phyloP scores from a whole-genome alignment of 2,888 invertebrate species.

The Tetragonisca angustula region DNA sequence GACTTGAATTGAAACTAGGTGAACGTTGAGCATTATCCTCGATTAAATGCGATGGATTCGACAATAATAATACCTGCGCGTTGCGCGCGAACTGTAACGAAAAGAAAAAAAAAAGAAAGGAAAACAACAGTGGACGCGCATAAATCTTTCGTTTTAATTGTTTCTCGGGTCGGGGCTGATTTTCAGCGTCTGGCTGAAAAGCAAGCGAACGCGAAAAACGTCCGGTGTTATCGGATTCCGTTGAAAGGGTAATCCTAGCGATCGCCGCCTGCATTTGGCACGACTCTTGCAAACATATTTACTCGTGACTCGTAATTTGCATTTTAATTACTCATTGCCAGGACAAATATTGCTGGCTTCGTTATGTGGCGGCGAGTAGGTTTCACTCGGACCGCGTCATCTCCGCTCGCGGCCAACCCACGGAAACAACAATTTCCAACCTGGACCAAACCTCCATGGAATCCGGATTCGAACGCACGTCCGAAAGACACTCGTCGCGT shows the following conservation, averaged over 20 bases:
- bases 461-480: background rate
- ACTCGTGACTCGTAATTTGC: conserved; percentile 75
- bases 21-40: background rate
- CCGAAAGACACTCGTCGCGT: background rate
- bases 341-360: conserved; percentile 77
- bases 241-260: conserved; percentile 69
- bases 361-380: conserved; percentile 67
- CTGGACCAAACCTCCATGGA: background rate
- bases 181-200: conserved; percentile 2
- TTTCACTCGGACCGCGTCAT: conserved; percentile 52
- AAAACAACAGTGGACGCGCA: background rate
- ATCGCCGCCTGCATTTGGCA: conserved; percentile 70
- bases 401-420: conserved; percentile 34
- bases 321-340: conserved; percentile 80
- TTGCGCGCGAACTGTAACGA: background rate
- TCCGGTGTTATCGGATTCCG: conserved; percentile 54
- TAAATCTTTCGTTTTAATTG: conserved; percentile 34
- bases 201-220: conserved; percentile 33
- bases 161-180: conserved; percentile 7
- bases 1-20: background rate
- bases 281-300: conserved; percentile 75
- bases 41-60: background rate
- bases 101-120: no score
- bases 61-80: background rate
- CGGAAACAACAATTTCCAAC: conserved; percentile 43